Evolutionary conservation across 1,140 invertebrate species (phyloP).

Genomic region (Zaprionus taronus): DNA sequence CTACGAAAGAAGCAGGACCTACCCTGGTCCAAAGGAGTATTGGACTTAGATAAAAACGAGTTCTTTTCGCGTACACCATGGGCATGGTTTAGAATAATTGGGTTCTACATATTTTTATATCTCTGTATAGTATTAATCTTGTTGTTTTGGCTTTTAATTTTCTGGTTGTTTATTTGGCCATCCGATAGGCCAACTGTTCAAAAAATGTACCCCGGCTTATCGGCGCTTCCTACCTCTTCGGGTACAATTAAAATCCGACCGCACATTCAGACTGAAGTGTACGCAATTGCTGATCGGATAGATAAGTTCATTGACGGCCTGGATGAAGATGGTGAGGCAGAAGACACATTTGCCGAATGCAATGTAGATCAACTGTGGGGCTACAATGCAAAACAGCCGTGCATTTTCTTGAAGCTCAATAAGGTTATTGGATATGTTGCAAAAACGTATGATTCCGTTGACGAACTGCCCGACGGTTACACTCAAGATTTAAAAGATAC

Average conservation of each 20-base stretch:
- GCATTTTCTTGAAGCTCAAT: conserved; percentile 59
- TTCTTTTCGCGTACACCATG: conserved; percentile 43
- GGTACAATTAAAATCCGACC: background rate
- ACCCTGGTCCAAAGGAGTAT: conserved; percentile 55
- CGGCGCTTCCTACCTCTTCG: conserved; percentile 22
- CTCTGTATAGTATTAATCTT: background rate
- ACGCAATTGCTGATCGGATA: conserved; percentile 41
- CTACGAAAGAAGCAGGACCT: conserved; percentile 39
- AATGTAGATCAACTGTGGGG: conserved; percentile 57
- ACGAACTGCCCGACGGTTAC: conserved; percentile 24
- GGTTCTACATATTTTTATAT: conserved; percentile 55
- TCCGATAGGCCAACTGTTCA: background rate
- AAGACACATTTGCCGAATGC: conserved; percentile 27
- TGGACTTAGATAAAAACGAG: conserved; percentile 47
- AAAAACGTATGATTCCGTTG: conserved; percentile 35
- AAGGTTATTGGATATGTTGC: conserved; percentile 37
- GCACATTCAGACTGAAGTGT: conserved; percentile 1
- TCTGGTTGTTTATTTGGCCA: conserved; percentile 11
- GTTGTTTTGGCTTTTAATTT: background rate
- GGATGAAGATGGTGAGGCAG: background rate
- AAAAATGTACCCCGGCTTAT: conserved; percentile 48
- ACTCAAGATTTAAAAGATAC: background rate
- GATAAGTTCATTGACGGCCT: conserved; percentile 18
- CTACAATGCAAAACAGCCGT: conserved; percentile 27
- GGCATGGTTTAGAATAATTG: conserved; percentile 47